Percentiles rank a stretch among this genome's conserved stretches.
These are phyloP conservation scores for Acleris cristana DNA, from an alignment of 2,888 invertebrate species.

Conservation along the genomic window DNA sequence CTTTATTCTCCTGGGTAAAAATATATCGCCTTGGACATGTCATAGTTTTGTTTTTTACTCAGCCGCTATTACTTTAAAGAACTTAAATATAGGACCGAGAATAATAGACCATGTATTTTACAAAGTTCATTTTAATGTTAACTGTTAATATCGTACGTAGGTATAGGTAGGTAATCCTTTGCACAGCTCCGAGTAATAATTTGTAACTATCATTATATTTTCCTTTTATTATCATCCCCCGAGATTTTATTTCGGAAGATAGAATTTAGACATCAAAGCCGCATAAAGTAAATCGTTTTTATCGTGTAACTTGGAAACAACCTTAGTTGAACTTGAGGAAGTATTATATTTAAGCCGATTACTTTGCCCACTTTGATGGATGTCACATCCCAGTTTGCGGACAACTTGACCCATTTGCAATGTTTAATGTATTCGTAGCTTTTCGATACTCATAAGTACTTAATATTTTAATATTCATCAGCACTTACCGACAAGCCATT, in stretches of 20 bases:
- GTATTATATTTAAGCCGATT: slow-evolving; percentile 34
- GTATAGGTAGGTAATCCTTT: too few species aligned
- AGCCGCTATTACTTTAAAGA: too few species aligned
- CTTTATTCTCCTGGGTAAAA: too few species aligned
- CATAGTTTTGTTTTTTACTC: too few species aligned
- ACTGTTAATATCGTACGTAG: too few species aligned
- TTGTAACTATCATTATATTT: slow-evolving; percentile 5
- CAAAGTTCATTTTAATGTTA: too few species aligned
- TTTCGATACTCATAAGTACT: background rate
- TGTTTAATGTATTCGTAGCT: slow-evolving; percentile 6
- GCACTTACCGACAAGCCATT: background rate
- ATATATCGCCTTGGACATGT: too few species aligned
- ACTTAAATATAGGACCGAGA: too few species aligned
- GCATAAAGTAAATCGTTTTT: slow-evolving; percentile 30
- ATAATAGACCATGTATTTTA: too few species aligned
- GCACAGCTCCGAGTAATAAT: too few species aligned
- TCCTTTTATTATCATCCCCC: slow-evolving; percentile 22
- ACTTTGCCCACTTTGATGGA: slow-evolving; percentile 21
- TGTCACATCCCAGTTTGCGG: slow-evolving; percentile 7
- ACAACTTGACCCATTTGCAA: slow-evolving; percentile 13
- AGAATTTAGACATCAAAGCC: slow-evolving; percentile 32
- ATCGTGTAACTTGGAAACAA: slow-evolving; percentile 26
- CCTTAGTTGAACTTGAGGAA: slow-evolving; percentile 22
- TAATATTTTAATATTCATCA: slow-evolving; percentile 1
- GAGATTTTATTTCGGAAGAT: slow-evolving; percentile 13